Evolutionary conservation across 2,113 vertebrate species (phyloP), one percentile per base, ranked within the genome.

Genomic region (Panthera uncia): DNA sequence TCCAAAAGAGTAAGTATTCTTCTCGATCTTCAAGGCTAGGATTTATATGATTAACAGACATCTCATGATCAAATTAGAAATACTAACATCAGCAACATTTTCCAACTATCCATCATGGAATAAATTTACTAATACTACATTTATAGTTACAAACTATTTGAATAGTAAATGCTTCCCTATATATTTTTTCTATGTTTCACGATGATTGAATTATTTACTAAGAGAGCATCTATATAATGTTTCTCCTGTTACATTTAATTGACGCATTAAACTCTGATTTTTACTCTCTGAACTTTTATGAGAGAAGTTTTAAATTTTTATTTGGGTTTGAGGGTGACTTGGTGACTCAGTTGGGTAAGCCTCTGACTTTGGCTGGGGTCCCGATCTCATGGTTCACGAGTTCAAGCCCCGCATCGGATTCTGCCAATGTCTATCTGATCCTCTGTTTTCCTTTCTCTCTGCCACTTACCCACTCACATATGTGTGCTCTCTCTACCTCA

Each of bases 111-210:
- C 33, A 92, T 71, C 74, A 87, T 11, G 16, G 36, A 71, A 80
- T 94, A 16, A 92, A 92, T 90, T 78, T 88, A 25, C 31, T 74
- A 87, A 82, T 61, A 55, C 87, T 7, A 85, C 25, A 94, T 87
- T 90, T 65, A 9, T 41, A 92, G 76, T 92, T 92, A 76, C 92
- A n/a, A 97, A 57, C 36, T 90, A 5, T n/a, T 89, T 90, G 36
- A 83, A 36, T 25, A 91, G 18, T 71, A 76, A 88, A 38, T 90
- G 12, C 48, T 79, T 79, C 31, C 36, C 63, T 82, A 78, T 15
- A 82, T 7, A 65, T 52, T 33, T 33, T 33, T 33, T 71, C n/a
- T 92, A 50, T 55, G 19, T 23, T 87, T 95, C 41, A 52, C 50
- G 16, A 52, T 83, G 21, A 91, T 83, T 95, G 78, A 57, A 69